A percentile compares a stretch with the other conserved stretches of the same genome.
phyloP scores from a whole-genome alignment of 2,797 vertebrate genomes.

The Helostoma temminkii region DNA sequence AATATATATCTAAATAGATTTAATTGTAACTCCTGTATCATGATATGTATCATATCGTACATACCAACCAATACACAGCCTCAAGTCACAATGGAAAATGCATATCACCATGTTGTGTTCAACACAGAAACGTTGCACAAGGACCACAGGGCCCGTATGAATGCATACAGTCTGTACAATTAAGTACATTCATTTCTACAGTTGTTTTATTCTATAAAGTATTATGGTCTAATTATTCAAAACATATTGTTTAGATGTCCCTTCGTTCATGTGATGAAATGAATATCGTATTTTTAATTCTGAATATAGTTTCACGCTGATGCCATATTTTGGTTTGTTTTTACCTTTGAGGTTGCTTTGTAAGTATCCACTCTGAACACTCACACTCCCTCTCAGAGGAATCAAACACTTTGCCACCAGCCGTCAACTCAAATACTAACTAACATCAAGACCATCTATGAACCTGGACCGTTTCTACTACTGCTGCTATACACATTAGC shows the following conservation, averaged over 20 bases:
- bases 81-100: slow-evolving; percentile 71
- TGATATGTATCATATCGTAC: no score
- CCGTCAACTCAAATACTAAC: slow-evolving; percentile 45
- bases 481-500: slow-evolving; percentile 58
- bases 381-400: slow-evolving; percentile 58
- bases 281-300: no score
- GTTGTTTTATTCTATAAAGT: neutral
- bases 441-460: slow-evolving; percentile 42
- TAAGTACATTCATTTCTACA: neutral
- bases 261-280: no score
- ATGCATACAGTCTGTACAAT: slow-evolving; percentile 11
- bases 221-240: neutral
- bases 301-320: no score
- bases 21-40: no score
- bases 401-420: slow-evolving; percentile 69
- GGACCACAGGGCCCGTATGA: slow-evolving; percentile 35
- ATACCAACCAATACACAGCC: no score
- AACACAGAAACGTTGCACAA: slow-evolving; percentile 16
- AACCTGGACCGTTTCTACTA: slow-evolving; percentile 64
- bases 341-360: slow-evolving; percentile 58
- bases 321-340: no score
- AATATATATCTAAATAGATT: no score
- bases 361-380: slow-evolving; percentile 51
- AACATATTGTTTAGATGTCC: neutral
- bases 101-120: slow-evolving; percentile 39